Evolutionary conservation across 2,888 invertebrate genomes (phyloP), one percentile per base, ranked within the genome.

Genomic region (Cantharis rustica): DNA sequence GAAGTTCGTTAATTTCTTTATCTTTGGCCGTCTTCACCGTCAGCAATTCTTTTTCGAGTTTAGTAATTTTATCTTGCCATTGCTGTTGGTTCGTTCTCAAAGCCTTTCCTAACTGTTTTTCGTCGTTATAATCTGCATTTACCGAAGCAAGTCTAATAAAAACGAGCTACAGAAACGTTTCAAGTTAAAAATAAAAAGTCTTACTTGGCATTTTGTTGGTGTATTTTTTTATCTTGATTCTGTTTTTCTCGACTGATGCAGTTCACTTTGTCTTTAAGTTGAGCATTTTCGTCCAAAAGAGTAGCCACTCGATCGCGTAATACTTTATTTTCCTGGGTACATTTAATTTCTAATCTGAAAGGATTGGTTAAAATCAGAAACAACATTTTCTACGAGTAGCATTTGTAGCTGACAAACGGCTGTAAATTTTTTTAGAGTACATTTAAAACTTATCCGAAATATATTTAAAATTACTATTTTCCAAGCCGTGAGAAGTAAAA

Each of bases 21-120:
- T 91, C 90, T 80, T 91, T 91, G 84, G 79, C 88, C 84, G 81
- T 85, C 86, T 86, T 84, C 75, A 76, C 88, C 87, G 85, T 90
- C 81, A 78, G 89, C 86, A 72, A 88, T 82, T 79, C 90, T 74
- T 90, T 88, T 81, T 93, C 92, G 15, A 93, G 84, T 17, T 87
- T 87, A 13, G 88, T 87, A 81, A 93, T 90, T 84, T 93, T 92
- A 10, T 89, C 88, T 84, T 94, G 93, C 93, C 94, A 96, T 3
- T 91, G 90, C 68, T 90, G 88, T 85, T 96, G 95, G 88, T 96
- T 96, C 72, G 91, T 90, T 80, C 93, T 91, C 81, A 97, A 87
- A 16, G 95, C 93, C 83, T 92, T 92, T 76, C 96, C 95, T 85
- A 99, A 90, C 82, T 96, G 94, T 79, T 94, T 93, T 88, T 98